Evolutionary conservation across 2,113 vertebrate genomes (phyloP).

Genomic region (Cheirogaleus medius): DNA sequence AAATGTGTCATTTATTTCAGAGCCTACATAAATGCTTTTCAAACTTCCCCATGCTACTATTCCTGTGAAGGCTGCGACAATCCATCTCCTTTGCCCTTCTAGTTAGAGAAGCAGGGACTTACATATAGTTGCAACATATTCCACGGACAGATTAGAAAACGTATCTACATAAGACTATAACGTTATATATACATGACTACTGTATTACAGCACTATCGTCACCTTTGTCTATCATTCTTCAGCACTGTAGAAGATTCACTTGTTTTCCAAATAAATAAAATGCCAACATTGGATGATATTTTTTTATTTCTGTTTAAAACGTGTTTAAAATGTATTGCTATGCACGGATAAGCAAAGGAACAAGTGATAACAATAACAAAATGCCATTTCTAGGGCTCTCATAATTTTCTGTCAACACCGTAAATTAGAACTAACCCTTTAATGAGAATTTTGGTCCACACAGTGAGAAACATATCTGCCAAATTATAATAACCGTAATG

Average conservation of each 20-base stretch:
- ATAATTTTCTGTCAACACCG: neutral
- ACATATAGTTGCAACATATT: accelerated
- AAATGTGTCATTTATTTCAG: slow-evolving; percentile 50
- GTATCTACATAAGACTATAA: accelerated
- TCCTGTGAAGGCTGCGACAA: neutral
- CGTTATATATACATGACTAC: accelerated
- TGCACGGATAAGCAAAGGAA: neutral
- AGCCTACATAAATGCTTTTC: neutral
- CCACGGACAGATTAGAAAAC: neutral
- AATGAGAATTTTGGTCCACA: neutral
- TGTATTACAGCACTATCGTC: too few species aligned
- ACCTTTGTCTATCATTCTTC: neutral
- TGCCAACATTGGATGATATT: neutral
- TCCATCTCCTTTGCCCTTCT: neutral
- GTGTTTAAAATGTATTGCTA: neutral
- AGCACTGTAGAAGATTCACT: neutral
- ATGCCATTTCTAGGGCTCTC: neutral
- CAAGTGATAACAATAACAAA: neutral
- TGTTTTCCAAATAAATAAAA: neutral
- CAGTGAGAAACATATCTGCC: neutral
- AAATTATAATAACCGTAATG: neutral
- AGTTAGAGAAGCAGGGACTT: neutral
- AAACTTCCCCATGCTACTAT: neutral
- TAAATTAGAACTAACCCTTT: neutral
- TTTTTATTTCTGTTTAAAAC: neutral